Evolutionary conservation across 1,140 invertebrate genomes (phyloP), one percentile per base, ranked within the genome.

Genomic region (Dinothrombium tinctorium): DNA sequence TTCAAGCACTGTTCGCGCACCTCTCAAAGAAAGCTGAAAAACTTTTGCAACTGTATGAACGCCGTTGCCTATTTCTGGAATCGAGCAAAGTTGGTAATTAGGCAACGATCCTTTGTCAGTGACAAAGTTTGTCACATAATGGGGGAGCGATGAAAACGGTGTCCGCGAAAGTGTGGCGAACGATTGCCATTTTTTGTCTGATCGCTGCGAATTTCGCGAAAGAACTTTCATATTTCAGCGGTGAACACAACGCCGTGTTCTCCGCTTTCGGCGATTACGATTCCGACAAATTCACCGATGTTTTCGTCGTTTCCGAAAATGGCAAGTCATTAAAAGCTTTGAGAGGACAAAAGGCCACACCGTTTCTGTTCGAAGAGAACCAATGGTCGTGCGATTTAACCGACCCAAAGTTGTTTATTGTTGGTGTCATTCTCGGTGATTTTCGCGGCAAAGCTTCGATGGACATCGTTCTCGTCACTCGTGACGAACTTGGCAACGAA

Each of bases 221-320:
- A n/a, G n/a, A n/a, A n/a, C n/a, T n/a, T n/a, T n/a, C n/a, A n/a
- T n/a, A n/a, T n/a, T n/a, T n/a, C n/a, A n/a, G n/a, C n/a, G n/a
- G n/a, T n/a, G n/a, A n/a, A n/a, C n/a, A n/a, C n/a, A 41, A 49
- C 21, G 47, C 43, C 32, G 46, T 86, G 47, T 73, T 87, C 38
- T 78, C 81, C 36, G 86, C 87, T 2, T 96, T 92, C 63, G 87
- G 84, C 4, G 87, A 95, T 57, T 94, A 92, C 51, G 83, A 94
- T 63, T 82, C 82, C 0, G 86, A 96, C 57, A 86, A 90, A 62
- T 56, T 84, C 21, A 92, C 83, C 0, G 89, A 95, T 59, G 65
- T 92, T 12, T 89, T 95, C 59, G 66, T 84, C 15, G 62, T 89
- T 11, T 64, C 64, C 43, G 62, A 73, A 41, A 59, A 70, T 44